Percentiles rank a stretch among this genome's conserved stretches.
Conservation (phyloP, 2,113 vertebrate species). For the Caloenas nicobarica region DNA sequence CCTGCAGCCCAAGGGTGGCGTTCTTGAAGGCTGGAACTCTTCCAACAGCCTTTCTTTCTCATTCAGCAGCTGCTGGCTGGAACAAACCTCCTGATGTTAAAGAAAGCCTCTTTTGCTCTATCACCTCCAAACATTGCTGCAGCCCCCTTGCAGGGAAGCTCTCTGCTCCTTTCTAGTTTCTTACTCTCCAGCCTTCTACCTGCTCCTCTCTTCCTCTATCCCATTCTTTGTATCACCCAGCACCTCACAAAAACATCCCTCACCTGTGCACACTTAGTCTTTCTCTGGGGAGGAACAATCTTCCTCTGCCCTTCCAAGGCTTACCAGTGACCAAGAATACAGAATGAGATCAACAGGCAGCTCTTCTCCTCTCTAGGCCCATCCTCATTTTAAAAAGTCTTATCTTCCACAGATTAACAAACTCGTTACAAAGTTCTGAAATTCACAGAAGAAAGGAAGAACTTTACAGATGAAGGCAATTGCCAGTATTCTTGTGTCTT, state of each 20-base stretch:
- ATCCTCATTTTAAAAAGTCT: not conserved
- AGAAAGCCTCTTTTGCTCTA: not conserved
- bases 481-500: not conserved
- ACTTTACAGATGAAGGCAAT: not conserved
- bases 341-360: not conserved
- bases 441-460: not conserved
- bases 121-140: not conserved
- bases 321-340: rapidly evolving
- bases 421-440: not conserved
- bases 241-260: not conserved
- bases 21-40: not conserved
- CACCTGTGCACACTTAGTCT: not conserved
- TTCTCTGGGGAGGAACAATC: not conserved
- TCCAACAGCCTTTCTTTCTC: not conserved
- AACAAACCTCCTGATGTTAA: not conserved
- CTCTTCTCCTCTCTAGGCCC: not conserved
- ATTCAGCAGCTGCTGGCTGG: not conserved
- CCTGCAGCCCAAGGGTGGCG: rapidly evolving
- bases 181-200: not conserved
- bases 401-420: not conserved
- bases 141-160: rapidly evolving
- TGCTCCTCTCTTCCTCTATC: rapidly evolving
- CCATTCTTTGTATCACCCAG: not conserved
- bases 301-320: not conserved
- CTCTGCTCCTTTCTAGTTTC: not conserved